Evolutionary conservation across 2,797 vertebrate genomes (phyloP).

Genomic region (Champsocephalus esox): DNA sequence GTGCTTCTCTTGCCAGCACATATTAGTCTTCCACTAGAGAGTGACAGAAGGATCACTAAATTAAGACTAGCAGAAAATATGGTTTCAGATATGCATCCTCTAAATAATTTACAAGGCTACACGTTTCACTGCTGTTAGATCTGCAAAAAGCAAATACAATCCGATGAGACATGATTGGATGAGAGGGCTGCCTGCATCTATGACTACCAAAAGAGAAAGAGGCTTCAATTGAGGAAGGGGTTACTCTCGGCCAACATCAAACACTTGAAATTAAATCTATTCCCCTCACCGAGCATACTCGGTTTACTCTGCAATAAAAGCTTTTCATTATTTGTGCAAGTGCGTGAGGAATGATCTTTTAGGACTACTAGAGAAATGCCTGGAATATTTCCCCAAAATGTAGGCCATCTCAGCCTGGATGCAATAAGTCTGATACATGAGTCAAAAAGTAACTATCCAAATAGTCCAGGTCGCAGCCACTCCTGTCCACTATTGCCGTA

Average conservation of each 20-base stretch:
- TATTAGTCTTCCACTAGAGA: constrained; percentile 18
- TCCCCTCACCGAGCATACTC: constrained; percentile 29
- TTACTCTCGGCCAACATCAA: constrained; percentile 62
- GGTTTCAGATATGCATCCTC: constrained; percentile 30
- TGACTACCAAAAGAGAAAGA: constrained; percentile 29
- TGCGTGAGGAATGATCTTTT: constrained; percentile 30
- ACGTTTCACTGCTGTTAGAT: constrained; percentile 57
- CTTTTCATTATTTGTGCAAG: constrained; percentile 40
- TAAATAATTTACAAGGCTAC: constrained; percentile 63
- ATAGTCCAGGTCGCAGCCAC: constrained; percentile 30
- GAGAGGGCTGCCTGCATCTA: constrained; percentile 25
- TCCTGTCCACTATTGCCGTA: neutral
- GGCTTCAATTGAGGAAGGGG: constrained; percentile 30
- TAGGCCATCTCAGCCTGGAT: constrained; percentile 41
- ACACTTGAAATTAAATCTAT: constrained; percentile 59
- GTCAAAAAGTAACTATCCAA: constrained; percentile 54
- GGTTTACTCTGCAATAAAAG: constrained; percentile 50
- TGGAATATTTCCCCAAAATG: constrained; percentile 48
- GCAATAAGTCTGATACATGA: constrained; percentile 38
- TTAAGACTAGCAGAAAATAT: constrained; percentile 32
- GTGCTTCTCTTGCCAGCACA: constrained; percentile 41
- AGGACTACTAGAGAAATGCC: constrained; percentile 24
- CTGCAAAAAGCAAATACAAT: constrained; percentile 33
- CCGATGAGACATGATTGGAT: constrained; percentile 45
- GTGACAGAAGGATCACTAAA: constrained; percentile 38